Conservation (phyloP, 2,888 invertebrate genomes). For the Dascillus cervinus region DNA sequence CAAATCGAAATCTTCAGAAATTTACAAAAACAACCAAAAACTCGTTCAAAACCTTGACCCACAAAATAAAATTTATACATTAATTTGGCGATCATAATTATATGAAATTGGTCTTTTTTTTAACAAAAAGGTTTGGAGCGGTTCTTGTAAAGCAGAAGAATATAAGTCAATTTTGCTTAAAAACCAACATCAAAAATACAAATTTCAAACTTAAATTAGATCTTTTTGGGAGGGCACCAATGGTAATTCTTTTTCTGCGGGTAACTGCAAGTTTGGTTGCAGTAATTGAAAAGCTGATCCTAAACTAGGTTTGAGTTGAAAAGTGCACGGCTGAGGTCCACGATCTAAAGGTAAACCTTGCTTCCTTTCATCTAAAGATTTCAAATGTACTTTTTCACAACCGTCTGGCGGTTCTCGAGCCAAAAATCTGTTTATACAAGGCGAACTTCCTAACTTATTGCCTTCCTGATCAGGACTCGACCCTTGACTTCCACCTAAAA, state of each 20-base stretch:
- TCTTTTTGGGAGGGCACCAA: constrained; percentile 33
- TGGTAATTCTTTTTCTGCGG: constrained; percentile 28
- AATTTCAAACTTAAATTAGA: constrained; percentile 18
- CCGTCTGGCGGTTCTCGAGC: constrained; percentile 85
- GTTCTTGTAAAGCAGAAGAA: too few relatives aligned
- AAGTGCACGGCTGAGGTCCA: constrained; percentile 57
- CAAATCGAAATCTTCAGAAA: too few relatives aligned
- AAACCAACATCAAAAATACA: too few relatives aligned
- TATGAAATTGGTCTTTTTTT: too few relatives aligned
- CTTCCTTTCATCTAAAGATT: constrained; percentile 50
- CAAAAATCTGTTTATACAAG: constrained; percentile 76
- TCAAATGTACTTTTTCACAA: constrained; percentile 76
- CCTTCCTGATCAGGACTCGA: constrained; percentile 70
- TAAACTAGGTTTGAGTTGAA: constrained; percentile 70
- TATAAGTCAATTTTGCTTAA: too few relatives aligned
- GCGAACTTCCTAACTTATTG: constrained; percentile 67
- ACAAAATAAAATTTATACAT: too few relatives aligned
- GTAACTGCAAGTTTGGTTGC: constrained; percentile 37
- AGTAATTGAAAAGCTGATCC: constrained; percentile 76
- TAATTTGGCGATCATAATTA: too few relatives aligned
- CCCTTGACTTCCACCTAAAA: constrained; percentile 62
- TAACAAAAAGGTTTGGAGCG: too few relatives aligned
- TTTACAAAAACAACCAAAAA: too few relatives aligned
- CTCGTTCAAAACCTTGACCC: too few relatives aligned
- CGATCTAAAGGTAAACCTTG: constrained; percentile 34